phyloP scores from a whole-genome alignment of 1,140 invertebrate species.

The Telenomus remus region DNA sequence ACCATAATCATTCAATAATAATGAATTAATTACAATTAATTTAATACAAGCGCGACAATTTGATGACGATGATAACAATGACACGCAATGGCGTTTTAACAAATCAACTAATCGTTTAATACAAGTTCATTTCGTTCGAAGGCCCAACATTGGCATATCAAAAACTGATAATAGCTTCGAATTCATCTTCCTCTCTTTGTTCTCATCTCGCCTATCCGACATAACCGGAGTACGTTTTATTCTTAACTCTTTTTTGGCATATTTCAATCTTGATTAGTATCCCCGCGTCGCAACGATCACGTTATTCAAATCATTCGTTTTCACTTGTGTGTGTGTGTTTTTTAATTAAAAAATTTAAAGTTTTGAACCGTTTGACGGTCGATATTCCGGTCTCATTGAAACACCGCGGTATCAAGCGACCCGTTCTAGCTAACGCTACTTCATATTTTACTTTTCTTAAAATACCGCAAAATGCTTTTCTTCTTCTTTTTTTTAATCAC shows the following conservation, averaged over 20 bases:
- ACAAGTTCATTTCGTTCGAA: too few relatives aligned
- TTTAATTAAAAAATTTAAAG: too few relatives aligned
- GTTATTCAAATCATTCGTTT: neutral
- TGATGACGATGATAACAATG: slow-evolving; percentile 51
- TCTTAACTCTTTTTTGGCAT: too few relatives aligned
- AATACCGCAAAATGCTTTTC: slow-evolving; percentile 1
- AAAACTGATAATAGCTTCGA: too few relatives aligned
- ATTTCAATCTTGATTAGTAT: neutral
- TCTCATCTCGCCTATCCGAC: neutral
- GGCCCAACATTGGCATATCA: too few relatives aligned
- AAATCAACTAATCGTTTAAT: slow-evolving; percentile 29
- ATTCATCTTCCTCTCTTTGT: too few relatives aligned
- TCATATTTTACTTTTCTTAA: slow-evolving; percentile 4
- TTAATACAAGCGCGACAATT: slow-evolving; percentile 40
- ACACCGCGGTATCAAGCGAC: slow-evolving; percentile 9
- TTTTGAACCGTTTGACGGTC: slow-evolving; percentile 30
- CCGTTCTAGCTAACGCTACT: slow-evolving; percentile 8
- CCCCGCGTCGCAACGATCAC: neutral
- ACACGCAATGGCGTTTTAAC: slow-evolving; percentile 31
- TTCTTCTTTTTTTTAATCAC: neutral
- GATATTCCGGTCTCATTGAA: slow-evolving; percentile 19
- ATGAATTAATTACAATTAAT: slow-evolving; percentile 48
- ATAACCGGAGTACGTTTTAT: neutral
- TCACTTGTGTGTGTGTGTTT: too few relatives aligned
- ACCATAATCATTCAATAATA: slow-evolving; percentile 54